Evolutionary conservation across 2,888 invertebrate species (phyloP), one percentile per base, ranked within the genome.

Genomic region (Trimorus sp.): DNA sequence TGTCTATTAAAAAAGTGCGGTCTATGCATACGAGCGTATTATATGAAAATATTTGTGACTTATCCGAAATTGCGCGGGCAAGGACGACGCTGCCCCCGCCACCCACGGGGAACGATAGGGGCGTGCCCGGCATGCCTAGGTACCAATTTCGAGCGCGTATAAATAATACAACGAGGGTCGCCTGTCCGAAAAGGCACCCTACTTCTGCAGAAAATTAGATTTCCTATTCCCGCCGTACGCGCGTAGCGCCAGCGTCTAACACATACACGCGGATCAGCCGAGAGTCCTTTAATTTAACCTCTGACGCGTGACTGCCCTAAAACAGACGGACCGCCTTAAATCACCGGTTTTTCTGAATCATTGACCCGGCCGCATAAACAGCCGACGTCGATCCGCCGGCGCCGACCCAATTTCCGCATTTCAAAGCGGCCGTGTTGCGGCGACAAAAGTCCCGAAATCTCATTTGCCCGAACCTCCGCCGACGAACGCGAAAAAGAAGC

Each of bases 161-260:
- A 91, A 91, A 90, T 91, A 91, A 91, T 91, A 90, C 85, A 88
- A 86, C 86, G 89, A 88, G 87, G 87, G 87, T 89, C 88, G 88
- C 85, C 86, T 85, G 85, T 88, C 87, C 85, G 82, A 87, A 87
- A 85, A 87, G 84, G 85, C 84, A 79, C 77, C 80, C 82, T 84
- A 85, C 80, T 81, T 69, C 80, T 79, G 81, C 79, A 83, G 86
- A 87, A 89, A 91, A 91, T 91, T 90, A 89, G 91, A 91, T 89
- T 92, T 92, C 94, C 91, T 89, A 89, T 91, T 90, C 89, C 85
- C 92, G 93, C 88, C 88, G 85, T 87, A 88, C 70, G 60, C 75
- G 65, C 65, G 49, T 66, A 38, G 51, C 66, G 36, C 14, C 54
- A 37, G 58, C 45, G 49, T 42, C 56, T 60, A n/a, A n/a, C 58